Percentiles rank a stretch among this genome's conserved stretches.
phyloP scores from a whole-genome alignment of 2,888 invertebrate species.

The Euplexia lucipara region DNA sequence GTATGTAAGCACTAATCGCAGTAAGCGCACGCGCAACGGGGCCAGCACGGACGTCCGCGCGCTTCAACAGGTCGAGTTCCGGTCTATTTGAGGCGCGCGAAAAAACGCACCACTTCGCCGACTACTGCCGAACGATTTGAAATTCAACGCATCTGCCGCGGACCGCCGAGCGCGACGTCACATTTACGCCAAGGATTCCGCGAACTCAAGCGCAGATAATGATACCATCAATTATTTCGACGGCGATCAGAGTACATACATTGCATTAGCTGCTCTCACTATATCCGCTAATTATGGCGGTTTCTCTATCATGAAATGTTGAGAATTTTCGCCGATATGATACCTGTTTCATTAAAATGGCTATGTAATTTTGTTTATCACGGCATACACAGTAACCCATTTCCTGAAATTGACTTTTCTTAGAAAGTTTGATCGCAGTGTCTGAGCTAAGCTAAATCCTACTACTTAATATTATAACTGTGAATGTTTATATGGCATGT shows the following conservation, averaged over 20 bases:
- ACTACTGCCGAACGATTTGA: slow-evolving; percentile 70
- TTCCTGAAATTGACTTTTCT: slow-evolving; percentile 36
- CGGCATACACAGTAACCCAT: slow-evolving; percentile 41
- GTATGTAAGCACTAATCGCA: slow-evolving; percentile 59
- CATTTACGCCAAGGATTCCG: slow-evolving; percentile 67
- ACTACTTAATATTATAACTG: too few relatives aligned
- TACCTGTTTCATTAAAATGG: slow-evolving; percentile 64
- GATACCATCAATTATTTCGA: slow-evolving; percentile 60
- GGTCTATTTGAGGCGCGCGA: slow-evolving; percentile 79
- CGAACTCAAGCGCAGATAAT: slow-evolving; percentile 58
- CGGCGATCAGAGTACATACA: slow-evolving; percentile 46
- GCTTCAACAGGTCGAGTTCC: slow-evolving; percentile 79
- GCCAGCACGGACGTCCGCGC: slow-evolving; percentile 74
- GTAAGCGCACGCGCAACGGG: slow-evolving; percentile 67
- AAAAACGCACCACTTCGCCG: slow-evolving; percentile 73
- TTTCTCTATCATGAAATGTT: slow-evolving; percentile 55
- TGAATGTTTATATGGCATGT: too few relatives aligned
- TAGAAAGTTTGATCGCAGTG: slow-evolving; percentile 7
- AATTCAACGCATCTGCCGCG: slow-evolving; percentile 76
- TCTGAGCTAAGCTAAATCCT: slow-evolving; percentile 1
- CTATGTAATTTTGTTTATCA: slow-evolving; percentile 47
- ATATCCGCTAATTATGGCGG: slow-evolving; percentile 61
- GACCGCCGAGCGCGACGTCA: slow-evolving; percentile 75
- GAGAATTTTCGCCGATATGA: slow-evolving; percentile 67
- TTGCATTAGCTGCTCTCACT: slow-evolving; percentile 62